These are phyloP conservation scores for Drosophila rufa DNA, from an alignment of 1,140 invertebrate species.

Conservation along the genomic window DNA sequence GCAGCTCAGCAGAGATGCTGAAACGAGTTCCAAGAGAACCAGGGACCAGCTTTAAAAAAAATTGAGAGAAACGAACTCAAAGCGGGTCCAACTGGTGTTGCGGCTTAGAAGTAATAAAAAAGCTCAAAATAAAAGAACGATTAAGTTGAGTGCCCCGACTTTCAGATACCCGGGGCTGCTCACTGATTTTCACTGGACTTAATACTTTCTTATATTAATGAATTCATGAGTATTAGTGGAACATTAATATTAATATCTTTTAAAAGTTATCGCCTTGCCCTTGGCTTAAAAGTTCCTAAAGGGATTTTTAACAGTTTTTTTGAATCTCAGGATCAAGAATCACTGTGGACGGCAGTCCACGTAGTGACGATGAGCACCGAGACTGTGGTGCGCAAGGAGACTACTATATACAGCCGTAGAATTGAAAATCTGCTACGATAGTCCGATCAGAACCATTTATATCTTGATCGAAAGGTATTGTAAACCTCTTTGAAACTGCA, in stretches of 20 bases:
- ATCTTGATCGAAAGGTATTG: too few species aligned
- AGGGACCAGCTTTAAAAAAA: constrained; percentile 34
- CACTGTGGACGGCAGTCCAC: too few species aligned
- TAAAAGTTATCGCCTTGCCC: neutral
- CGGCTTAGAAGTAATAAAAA: constrained; percentile 19
- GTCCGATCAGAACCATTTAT: too few species aligned
- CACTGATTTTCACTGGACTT: neutral
- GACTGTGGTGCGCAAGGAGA: too few species aligned
- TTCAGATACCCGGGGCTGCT: constrained; percentile 1
- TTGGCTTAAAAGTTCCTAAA: neutral
- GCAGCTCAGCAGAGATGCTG: constrained; percentile 28
- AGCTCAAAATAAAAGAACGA: neutral
- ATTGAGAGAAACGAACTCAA: constrained; percentile 22
- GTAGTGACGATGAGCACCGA: too few species aligned
- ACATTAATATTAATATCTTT: neutral
- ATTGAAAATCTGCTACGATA: too few species aligned
- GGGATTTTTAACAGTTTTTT: neutral
- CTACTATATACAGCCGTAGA: too few species aligned
- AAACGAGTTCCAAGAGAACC: constrained; percentile 66
- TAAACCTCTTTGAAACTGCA: too few species aligned
- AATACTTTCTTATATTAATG: neutral
- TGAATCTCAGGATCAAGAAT: neutral
- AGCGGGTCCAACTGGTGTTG: constrained; percentile 12
- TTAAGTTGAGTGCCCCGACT: constrained; percentile 3
- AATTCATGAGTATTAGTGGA: neutral